Conservation (phyloP, 2,113 vertebrate genomes). For the Hylia prasina region DNA sequence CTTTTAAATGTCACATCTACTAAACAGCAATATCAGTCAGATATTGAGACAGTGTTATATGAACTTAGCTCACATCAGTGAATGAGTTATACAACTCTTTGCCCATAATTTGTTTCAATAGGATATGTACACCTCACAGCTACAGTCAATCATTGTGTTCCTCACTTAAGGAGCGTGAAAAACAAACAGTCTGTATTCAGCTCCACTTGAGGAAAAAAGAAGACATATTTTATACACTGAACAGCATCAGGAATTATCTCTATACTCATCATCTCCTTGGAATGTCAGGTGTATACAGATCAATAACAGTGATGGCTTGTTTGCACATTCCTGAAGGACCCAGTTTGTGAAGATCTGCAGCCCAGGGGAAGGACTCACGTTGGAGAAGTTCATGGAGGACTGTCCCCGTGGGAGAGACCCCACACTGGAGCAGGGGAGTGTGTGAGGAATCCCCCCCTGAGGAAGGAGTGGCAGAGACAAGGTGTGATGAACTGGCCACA, state of each 20-base stretch:
- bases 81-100: conserved; percentile 20
- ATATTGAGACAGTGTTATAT: conserved; percentile 39
- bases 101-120: conserved; percentile 37
- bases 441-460: neutral
- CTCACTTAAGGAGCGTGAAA: conserved; percentile 7
- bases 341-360: neutral
- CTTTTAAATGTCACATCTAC: conserved; percentile 57
- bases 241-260: neutral
- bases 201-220: neutral
- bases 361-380: fast-evolving
- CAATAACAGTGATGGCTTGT: neutral
- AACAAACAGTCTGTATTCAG: conserved; percentile 36
- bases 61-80: conserved; percentile 39
- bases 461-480: neutral
- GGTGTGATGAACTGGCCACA: neutral
- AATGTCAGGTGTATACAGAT: neutral
- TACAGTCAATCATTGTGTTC: conserved; percentile 26
- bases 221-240: neutral
- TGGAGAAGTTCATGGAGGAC: neutral
- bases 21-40: conserved; percentile 46
- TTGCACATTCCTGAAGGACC: neutral
- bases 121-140: neutral
- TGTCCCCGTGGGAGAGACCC: neutral
- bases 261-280: neutral
- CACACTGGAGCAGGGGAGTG: neutral